phyloP scores from a whole-genome alignment of 2,888 invertebrate species.

The Autographa pulchrina region DNA sequence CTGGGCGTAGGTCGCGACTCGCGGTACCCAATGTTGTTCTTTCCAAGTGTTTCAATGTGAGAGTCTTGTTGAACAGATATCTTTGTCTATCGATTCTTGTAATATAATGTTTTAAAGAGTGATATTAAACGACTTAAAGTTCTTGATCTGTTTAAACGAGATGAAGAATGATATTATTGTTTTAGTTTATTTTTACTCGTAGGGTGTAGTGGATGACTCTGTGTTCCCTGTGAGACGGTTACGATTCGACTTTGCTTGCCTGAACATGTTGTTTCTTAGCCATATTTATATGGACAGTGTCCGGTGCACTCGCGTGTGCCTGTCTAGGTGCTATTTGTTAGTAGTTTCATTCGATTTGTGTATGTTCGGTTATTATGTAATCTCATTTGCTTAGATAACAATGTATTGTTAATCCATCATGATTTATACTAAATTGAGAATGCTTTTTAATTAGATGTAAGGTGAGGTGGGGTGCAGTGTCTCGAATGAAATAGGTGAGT shows the following conservation, averaged over 20 bases:
- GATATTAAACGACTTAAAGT: conserved; percentile 74
- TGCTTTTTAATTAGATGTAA: conserved; percentile 43
- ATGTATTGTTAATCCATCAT: conserved; percentile 44
- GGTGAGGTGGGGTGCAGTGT: conserved; percentile 6
- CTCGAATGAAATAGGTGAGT: neutral
- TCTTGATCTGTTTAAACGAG: conserved; percentile 70
- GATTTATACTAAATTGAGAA: conserved; percentile 46
- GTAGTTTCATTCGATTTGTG: conserved; percentile 63
- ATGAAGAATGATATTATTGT: conserved; percentile 63
- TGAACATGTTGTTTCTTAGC: conserved; percentile 74
- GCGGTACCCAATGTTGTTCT: conserved; percentile 68
- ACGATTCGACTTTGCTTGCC: conserved; percentile 78
- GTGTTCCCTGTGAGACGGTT: conserved; percentile 67
- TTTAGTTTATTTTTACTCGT: conserved; percentile 70
- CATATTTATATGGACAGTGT: conserved; percentile 66
- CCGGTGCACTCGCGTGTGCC: conserved; percentile 65
- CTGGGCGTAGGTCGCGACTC: conserved; percentile 61
- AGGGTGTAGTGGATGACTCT: conserved; percentile 66
- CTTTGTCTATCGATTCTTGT: conserved; percentile 79
- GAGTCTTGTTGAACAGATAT: conserved; percentile 78
- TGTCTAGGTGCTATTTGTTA: conserved; percentile 84
- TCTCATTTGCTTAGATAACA: conserved; percentile 41
- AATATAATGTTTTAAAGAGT: conserved; percentile 81
- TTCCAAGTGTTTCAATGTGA: conserved; percentile 76
- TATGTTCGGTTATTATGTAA: conserved; percentile 50